Conservation (phyloP, 2,113 vertebrate genomes). For the Corvus cornix region DNA sequence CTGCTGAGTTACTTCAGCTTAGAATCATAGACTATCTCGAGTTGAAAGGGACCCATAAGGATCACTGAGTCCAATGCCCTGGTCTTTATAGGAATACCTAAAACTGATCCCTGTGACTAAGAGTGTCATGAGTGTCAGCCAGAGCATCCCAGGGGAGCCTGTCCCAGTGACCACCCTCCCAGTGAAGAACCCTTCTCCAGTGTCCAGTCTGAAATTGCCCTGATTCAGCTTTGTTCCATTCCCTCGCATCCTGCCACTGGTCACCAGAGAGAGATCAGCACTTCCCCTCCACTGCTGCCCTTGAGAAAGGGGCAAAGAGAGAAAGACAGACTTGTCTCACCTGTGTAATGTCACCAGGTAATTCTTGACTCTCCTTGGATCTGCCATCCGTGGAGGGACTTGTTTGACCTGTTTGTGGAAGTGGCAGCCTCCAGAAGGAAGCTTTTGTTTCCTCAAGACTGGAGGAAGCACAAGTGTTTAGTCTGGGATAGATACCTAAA, state of each 20-base stretch:
- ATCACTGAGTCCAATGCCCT: background rate
- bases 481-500: background rate
- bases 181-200: background rate
- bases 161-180: background rate
- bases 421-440: background rate
- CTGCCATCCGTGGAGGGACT: background rate
- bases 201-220: background rate
- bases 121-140: fast-evolving
- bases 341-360: background rate
- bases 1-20: background rate
- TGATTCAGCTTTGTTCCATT: background rate
- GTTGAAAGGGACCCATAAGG: background rate
- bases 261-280: background rate
- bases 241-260: fast-evolving
- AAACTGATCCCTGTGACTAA: background rate
- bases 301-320: background rate
- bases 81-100: background rate
- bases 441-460: background rate
- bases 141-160: background rate
- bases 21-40: background rate
- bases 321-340: background rate
- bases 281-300: background rate
- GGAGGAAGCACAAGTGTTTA: background rate
- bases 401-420: background rate
- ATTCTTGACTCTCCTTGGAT: background rate